phyloP scores from a whole-genome alignment of 64 coral and sea anemone genomes.

The Platygyra sinensis region DNA sequence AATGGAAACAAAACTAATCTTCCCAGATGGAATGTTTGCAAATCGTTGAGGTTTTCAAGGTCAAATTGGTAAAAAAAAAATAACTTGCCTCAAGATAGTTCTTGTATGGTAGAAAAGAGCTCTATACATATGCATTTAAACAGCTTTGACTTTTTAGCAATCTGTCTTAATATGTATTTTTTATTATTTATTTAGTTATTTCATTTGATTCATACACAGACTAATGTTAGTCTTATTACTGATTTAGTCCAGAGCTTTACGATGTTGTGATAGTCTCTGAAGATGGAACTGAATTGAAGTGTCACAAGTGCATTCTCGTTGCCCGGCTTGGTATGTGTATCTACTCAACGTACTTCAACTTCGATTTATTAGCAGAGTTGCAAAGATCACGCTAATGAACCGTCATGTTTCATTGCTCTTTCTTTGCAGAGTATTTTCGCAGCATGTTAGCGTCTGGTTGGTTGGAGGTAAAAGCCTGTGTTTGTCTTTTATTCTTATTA shows the following conservation, averaged over 20 bases:
- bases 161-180: no score
- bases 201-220: no score
- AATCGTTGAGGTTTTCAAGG: constrained; percentile 23
- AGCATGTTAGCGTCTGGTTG: constrained; percentile 72
- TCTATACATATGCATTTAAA: no score
- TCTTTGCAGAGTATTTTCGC: constrained; percentile 67
- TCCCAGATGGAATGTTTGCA: not conserved
- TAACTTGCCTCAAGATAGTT: not conserved
- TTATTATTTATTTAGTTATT: no score
- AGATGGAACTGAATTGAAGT: constrained; percentile 51
- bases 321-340: constrained; percentile 58
- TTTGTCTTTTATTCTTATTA: not conserved
- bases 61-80: constrained; percentile 33
- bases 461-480: constrained; percentile 44
- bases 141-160: no score
- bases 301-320: constrained; percentile 76
- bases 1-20: not conserved
- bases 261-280: constrained; percentile 72
- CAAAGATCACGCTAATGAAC: not conserved
- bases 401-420: not conserved
- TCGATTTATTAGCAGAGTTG: not conserved
- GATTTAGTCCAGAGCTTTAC: constrained; percentile 61
- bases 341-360: not conserved
- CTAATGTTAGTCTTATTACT: not conserved
- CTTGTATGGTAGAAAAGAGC: no score